phyloP scores from a whole-genome alignment of 2,888 invertebrate species.

The Vanessa cardui region DNA sequence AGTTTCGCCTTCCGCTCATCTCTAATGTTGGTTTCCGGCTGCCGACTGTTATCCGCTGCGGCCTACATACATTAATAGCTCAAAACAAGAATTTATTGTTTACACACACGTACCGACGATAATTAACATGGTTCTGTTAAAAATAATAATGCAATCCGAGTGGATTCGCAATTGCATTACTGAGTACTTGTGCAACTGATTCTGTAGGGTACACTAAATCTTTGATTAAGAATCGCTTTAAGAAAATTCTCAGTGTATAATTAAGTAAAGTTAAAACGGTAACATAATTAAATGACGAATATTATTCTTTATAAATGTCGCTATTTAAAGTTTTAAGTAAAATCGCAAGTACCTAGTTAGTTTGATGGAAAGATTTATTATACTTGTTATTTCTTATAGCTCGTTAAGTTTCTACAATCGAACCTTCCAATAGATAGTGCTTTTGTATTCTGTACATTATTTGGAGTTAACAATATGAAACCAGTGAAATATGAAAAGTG shows the following conservation, averaged over 20 bases:
- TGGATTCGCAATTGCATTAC: not conserved
- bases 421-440: no score
- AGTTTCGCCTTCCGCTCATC: conserved; percentile 71
- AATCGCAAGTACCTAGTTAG: no score
- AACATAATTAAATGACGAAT: not conserved
- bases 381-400: no score
- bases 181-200: not conserved
- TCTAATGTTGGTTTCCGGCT: conserved; percentile 52
- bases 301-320: not conserved
- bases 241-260: not conserved
- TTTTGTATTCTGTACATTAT: no score
- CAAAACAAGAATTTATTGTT: conserved; percentile 22
- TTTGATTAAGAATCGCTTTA: not conserved
- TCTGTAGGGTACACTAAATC: not conserved
- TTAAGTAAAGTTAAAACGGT: not conserved
- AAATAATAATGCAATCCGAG: not conserved
- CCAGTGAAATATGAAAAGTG: no score
- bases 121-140: not conserved
- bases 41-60: conserved; percentile 40
- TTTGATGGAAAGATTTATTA: no score
- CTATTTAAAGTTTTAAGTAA: no score
- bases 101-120: conserved; percentile 10
- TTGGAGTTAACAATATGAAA: no score
- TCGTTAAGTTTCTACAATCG: no score
- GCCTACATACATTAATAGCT: conserved; percentile 40